Evolutionary conservation across 2,113 vertebrate genomes (phyloP), one percentile per base, ranked within the genome.

Genomic region (Emberiza fucata): DNA sequence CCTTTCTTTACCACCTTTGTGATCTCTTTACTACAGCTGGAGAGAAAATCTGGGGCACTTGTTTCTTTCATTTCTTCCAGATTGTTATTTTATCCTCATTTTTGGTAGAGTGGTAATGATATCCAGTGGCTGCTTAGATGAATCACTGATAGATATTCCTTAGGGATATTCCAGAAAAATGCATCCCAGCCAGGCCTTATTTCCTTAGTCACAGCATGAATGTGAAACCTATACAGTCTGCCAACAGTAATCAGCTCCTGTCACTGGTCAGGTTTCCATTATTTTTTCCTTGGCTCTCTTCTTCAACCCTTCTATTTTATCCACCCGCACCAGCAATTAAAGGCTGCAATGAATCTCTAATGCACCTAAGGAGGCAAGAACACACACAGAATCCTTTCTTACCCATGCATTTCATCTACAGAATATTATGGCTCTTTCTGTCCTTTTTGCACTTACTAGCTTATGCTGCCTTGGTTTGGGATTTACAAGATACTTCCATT

Each of bases 91-190:
- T 97, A 90, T 96, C 94, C 97, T 97, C 76, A 92, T 94, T 97
- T 97, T 94, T 64, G 93, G 76, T 91, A 91, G 66, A 80, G 72
- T 81, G 28, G 73, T 92, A 97, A 94, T 95, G 95, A 98, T 97
- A 96, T 76, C 93, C 97, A 97, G 33, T 94, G 86, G 63, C 70
- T 54, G 64, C 83, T 93, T 94, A 97, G 92, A 96, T 95, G 91
- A 96, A 96, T 96, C 86, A 81, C 92, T 94, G 85, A 97, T 95
- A 97, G 85, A 83, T 91, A 92, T 79, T 97, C 91, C 92, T 95
- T 61, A 90, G 90, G 88, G 96, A 96, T 94, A 90, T 75, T 90
- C 95, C 89, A 88, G 90, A 95, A 97, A 95, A 97, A 97, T 78
- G 29, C 80, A 94, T 77, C 73, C 89, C 75, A 92, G 89, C 81